Evolutionary conservation across 2,888 invertebrate genomes (phyloP), one percentile per base, ranked within the genome.

Genomic region (Auanema sp.): DNA sequence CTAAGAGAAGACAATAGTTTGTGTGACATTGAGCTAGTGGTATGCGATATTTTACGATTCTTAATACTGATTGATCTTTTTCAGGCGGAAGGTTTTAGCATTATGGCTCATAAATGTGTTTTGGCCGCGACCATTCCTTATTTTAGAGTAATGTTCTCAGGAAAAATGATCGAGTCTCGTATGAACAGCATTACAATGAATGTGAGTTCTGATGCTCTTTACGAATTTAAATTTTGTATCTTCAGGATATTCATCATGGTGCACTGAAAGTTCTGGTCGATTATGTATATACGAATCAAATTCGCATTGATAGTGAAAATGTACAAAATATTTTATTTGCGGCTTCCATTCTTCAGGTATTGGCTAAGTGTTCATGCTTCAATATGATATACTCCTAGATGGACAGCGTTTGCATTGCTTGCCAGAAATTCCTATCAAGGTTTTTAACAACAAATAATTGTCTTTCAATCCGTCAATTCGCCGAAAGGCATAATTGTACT

Each of bases 271-370:
- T 77, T 14, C 77, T 86, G 5, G 77, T 87, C 8, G 79, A 84
- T 57, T 87, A 84, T 82, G 86, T 86, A 8, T 87, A 87, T 77
- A 85, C 85, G 4, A 83, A 84, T 41, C 82, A 82, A 61, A 82
- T 87, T 23, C 69, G 75, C 11, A 76, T 87, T 5, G 84, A 80
- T 44, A 79, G 83, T 2, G 83, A 84, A 11, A 86, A 85, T 73
- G 86, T 86, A 8, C 86, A 86, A 76, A 79, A 81, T 4, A 69
- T 87, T n/a, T 76, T 87, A 16, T 85, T 85, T 72, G 86, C 86
- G 1, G 84, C 86, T 1, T 84, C 85, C 21, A 84, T 86, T 56
- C 78, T 86, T 6, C 85, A 85, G 79, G 83, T 86, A 51, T 47
- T 47, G 10, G 47, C 10, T 47, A 10, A 16, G 10, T 47, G 4